Evolutionary conservation across 2,797 vertebrate genomes (phyloP).

Genomic region (Pseudomugil tenellus): DNA sequence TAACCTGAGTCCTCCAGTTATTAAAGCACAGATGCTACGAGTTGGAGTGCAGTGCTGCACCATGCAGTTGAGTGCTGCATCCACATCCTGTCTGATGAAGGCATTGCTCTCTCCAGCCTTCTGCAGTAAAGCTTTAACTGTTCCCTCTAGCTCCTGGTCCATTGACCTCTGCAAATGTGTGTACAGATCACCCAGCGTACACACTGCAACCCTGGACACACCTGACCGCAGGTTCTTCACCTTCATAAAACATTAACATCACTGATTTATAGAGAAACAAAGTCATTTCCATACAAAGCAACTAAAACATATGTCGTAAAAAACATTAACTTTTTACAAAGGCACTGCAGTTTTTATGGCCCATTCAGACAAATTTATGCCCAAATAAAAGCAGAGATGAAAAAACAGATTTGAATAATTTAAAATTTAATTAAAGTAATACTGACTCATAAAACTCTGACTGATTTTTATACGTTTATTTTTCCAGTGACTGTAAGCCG

Average conservation of each 20-base stretch:
- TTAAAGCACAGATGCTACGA: conserved; percentile 88
- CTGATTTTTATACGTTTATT: too few species aligned
- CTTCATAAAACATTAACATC: conserved; percentile 68
- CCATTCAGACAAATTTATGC: neutral
- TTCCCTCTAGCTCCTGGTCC: conserved; percentile 94
- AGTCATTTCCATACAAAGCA: neutral
- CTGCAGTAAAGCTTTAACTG: conserved; percentile 89
- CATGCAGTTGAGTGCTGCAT: conserved; percentile 91
- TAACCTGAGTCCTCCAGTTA: conserved; percentile 92
- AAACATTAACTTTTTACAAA: neutral
- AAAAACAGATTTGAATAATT: too few species aligned
- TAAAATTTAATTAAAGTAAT: too few species aligned
- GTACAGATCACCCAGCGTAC: conserved; percentile 91
- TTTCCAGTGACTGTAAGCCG: too few species aligned
- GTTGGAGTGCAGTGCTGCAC: conserved; percentile 90
- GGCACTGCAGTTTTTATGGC: neutral
- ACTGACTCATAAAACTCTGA: too few species aligned
- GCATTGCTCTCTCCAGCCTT: conserved; percentile 92
- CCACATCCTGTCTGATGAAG: conserved; percentile 94
- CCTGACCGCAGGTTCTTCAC: conserved; percentile 95
- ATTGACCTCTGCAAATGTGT: conserved; percentile 89
- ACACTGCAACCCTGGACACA: conserved; percentile 92
- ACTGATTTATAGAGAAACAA: conserved; percentile 1
- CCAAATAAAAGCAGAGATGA: too few species aligned
- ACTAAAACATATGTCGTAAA: neutral